Conservation (phyloP, 2,797 vertebrate genomes). For the Lemur catta region DNA sequence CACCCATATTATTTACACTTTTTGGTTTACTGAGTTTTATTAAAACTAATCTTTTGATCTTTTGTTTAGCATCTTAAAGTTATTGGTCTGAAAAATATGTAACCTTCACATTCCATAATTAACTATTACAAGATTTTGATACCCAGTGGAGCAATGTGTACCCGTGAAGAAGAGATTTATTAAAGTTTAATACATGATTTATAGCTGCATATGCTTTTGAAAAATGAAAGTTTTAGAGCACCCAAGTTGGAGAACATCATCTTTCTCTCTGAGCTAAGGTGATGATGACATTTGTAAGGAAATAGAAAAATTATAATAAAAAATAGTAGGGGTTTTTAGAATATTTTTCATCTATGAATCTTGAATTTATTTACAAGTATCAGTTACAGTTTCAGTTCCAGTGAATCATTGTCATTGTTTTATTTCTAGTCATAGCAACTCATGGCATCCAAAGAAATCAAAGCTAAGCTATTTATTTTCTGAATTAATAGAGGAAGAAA, state of each 20-base stretch:
- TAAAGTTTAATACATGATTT: slow-evolving; percentile 73
- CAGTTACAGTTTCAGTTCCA: background rate
- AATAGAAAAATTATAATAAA: slow-evolving; percentile 27
- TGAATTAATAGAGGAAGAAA: slow-evolving; percentile 28
- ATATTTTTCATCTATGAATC: background rate
- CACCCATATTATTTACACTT: slow-evolving; percentile 77
- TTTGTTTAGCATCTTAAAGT: slow-evolving; percentile 79
- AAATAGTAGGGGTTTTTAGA: background rate
- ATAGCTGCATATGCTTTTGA: slow-evolving; percentile 38
- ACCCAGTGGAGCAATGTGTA: slow-evolving; percentile 65
- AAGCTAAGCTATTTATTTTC: slow-evolving; percentile 26
- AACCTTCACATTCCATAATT: slow-evolving; percentile 78
- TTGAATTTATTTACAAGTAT: background rate
- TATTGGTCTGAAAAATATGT: slow-evolving; percentile 79
- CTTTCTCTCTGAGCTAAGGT: slow-evolving; percentile 50
- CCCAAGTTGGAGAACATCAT: slow-evolving; percentile 29
- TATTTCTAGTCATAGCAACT: background rate
- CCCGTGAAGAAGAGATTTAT: slow-evolving; percentile 72
- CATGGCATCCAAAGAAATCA: background rate
- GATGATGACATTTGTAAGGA: background rate
- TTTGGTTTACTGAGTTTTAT: slow-evolving; percentile 80
- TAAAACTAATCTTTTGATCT: slow-evolving; percentile 80
- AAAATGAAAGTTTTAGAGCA: slow-evolving; percentile 27
- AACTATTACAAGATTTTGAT: slow-evolving; percentile 74
- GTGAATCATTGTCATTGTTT: background rate